Conservation (phyloP, 2,888 invertebrate species). For the Drosophila buzzatii region DNA sequence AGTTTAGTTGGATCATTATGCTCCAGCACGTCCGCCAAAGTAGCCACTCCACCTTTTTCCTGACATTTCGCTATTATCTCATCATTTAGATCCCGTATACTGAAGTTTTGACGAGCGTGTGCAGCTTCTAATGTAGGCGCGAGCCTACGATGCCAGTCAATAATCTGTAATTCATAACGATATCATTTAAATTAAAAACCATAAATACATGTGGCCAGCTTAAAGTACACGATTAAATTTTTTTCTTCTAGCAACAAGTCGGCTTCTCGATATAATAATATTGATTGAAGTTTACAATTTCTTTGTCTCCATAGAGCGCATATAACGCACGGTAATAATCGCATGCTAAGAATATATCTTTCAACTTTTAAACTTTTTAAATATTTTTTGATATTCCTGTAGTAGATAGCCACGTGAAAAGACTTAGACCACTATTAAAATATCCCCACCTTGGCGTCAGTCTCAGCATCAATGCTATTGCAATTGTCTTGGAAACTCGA, state of each 20-base stretch:
- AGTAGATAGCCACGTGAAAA: too few relatives aligned
- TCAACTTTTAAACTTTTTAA: too few relatives aligned
- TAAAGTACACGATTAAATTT: too few relatives aligned
- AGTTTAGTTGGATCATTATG: slow-evolving; percentile 70
- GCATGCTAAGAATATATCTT: too few relatives aligned
- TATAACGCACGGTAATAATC: too few relatives aligned
- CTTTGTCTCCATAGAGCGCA: too few relatives aligned
- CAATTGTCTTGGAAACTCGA: neutral
- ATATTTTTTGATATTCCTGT: too few relatives aligned
- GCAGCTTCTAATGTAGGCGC: slow-evolving; percentile 81
- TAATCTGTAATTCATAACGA: slow-evolving; percentile 61
- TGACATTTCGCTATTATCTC: slow-evolving; percentile 77
- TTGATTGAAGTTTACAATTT: neutral
- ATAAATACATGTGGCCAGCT: neutral
- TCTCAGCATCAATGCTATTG: slow-evolving; percentile 44
- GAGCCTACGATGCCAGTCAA: slow-evolving; percentile 82
- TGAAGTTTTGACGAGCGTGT: slow-evolving; percentile 83
- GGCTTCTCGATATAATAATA: neutral
- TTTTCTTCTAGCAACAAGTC: neutral
- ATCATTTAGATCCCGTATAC: slow-evolving; percentile 79
- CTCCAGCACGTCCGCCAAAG: slow-evolving; percentile 76
- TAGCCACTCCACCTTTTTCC: slow-evolving; percentile 47
- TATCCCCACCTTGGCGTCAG: slow-evolving; percentile 41
- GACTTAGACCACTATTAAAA: too few relatives aligned
- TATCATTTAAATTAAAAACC: neutral